Evolutionary conservation across 35 echinoderm and acorn worm species (phyloP), one percentile per base, ranked within the genome.

Genomic region (Acanthaster planci): DNA sequence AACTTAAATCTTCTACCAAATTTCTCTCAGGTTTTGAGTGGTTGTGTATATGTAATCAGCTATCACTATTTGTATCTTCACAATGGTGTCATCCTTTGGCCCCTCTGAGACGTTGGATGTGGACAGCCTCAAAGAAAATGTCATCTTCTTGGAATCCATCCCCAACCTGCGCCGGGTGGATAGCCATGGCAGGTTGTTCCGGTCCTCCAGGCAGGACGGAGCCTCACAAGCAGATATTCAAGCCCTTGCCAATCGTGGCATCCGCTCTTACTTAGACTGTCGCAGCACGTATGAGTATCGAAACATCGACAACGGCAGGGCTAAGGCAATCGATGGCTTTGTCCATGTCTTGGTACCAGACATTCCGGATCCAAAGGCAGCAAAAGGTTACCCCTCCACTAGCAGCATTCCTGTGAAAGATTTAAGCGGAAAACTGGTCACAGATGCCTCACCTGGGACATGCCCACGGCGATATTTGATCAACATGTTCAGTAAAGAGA

Each of bases 81-180:
- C 42, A 47, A 47, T 47, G 42, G 42, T 47, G 42, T 12, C 42
- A 47, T 47, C 42, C 12, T 47, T 47, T 12, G 12, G 12, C 42
- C 42, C 42, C 12, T 47, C 42, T 12, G 42, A 47, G 12, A 12
- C 42, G 12, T 47, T 12, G 42, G 42, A 47, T 6, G 42, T 47
- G 4, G 42, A 12, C 42, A 47, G 4, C 42, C 42, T 12, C 4
- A 12, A 6, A 47, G 42, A 47, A 12, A 47, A 47, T 12, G 42
- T 47, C 42, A 47, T 47, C 42, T 12, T 47, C 4, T 47, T 89
- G 3, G 80, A 83, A 9, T 91, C 82, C 0, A 52, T 97, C 26
- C 87, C 83, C 7, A 97, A 97, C 57, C 92, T 97, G 26, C 80
- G 94, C 27, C 76, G 84, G 35, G 90, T 97, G 8, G 85, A 88